These are phyloP conservation scores for Clarias pachynema DNA, from an alignment of 2,797 vertebrate species.

Conservation along the genomic window DNA sequence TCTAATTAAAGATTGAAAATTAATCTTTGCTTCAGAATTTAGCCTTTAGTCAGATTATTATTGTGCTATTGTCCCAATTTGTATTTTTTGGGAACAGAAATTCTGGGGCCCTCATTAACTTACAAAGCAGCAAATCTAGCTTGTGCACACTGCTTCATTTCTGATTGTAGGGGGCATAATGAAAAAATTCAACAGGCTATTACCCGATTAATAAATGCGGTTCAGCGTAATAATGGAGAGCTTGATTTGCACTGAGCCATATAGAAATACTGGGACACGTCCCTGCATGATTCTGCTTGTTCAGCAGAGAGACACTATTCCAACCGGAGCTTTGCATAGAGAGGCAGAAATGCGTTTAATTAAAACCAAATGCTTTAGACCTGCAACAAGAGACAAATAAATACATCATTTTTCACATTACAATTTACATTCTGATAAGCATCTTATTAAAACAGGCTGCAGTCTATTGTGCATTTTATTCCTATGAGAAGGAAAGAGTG, in stretches of 20 bases:
- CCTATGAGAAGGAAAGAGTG: background rate
- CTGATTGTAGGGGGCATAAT: slow-evolving; percentile 57
- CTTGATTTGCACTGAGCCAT: slow-evolving; percentile 69
- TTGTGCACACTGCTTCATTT: slow-evolving; percentile 56
- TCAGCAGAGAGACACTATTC: slow-evolving; percentile 14
- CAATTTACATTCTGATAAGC: slow-evolving; percentile 60
- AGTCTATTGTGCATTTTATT: slow-evolving; percentile 59
- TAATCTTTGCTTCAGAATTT: slow-evolving; percentile 9
- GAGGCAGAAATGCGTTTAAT: slow-evolving; percentile 51
- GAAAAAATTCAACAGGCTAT: slow-evolving; percentile 64
- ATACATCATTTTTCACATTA: slow-evolving; percentile 65
- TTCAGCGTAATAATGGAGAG: slow-evolving; percentile 74
- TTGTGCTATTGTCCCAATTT: slow-evolving; percentile 21
- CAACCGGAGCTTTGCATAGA: slow-evolving; percentile 70
- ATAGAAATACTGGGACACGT: slow-evolving; percentile 59
- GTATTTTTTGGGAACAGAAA: slow-evolving; percentile 35
- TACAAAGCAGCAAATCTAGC: slow-evolving; percentile 69
- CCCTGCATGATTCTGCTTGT: slow-evolving; percentile 55
- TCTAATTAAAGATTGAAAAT: slow-evolving; percentile 14
- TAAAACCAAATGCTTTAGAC: slow-evolving; percentile 73
- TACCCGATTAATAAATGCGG: slow-evolving; percentile 74
- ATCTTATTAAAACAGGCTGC: slow-evolving; percentile 62
- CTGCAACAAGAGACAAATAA: slow-evolving; percentile 55
- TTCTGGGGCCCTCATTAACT: slow-evolving; percentile 68
- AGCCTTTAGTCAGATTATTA: slow-evolving; percentile 37